These are phyloP conservation scores for Scrobipalpa atriplicella DNA, from an alignment of 2,888 invertebrate species.

Conservation along the genomic window DNA sequence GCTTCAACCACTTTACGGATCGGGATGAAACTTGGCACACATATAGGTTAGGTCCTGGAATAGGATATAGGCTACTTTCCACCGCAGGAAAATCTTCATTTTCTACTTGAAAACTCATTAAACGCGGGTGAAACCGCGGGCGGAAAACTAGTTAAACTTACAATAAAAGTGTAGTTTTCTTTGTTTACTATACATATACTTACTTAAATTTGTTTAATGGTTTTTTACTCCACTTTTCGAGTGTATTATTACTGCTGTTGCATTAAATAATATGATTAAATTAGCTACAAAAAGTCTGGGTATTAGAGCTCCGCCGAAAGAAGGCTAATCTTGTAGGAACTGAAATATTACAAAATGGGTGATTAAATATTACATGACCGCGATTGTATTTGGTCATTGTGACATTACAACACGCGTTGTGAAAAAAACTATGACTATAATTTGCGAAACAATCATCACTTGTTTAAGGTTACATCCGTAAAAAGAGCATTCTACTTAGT, in stretches of 20 bases:
- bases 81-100: too few relatives aligned
- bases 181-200: too few relatives aligned
- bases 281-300: background rate
- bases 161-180: too few relatives aligned
- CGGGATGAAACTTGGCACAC: too few relatives aligned
- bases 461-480: constrained; percentile 30
- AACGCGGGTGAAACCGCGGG: too few relatives aligned
- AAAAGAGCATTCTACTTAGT: constrained; percentile 24
- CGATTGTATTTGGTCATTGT: constrained; percentile 27
- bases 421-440: constrained; percentile 28
- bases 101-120: too few relatives aligned
- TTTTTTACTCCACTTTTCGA: background rate
- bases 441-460: constrained; percentile 32
- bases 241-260: background rate
- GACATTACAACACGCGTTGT: constrained; percentile 26
- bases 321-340: constrained; percentile 22
- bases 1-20: too few relatives aligned
- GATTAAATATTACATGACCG: constrained; percentile 30
- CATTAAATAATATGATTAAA: background rate
- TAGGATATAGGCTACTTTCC: too few relatives aligned
- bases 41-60: too few relatives aligned
- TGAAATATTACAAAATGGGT: constrained; percentile 22
- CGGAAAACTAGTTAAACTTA: too few relatives aligned
- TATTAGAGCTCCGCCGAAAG: constrained; percentile 9
- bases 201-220: background rate